Conservation (phyloP, 2,888 invertebrate genomes). For the Drosophila monieri region DNA sequence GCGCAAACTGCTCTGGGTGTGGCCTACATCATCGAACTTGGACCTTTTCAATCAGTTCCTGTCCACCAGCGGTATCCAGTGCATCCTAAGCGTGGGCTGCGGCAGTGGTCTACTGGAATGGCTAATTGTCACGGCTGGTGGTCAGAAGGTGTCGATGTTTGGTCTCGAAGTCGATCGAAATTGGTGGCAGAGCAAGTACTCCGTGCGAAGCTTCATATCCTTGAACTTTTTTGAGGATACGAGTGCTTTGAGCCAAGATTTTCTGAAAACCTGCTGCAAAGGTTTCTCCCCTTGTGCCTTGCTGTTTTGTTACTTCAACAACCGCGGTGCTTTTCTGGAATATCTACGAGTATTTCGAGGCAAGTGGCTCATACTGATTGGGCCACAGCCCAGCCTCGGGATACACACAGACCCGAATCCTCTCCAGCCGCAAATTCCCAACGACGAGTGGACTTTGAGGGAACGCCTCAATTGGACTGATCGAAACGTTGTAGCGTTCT, state of each 20-base stretch:
- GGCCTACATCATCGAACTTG: constrained; percentile 87
- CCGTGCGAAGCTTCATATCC: constrained; percentile 89
- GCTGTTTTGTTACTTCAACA: constrained; percentile 93
- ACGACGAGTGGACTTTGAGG: constrained; percentile 85
- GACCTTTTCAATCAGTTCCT: constrained; percentile 84
- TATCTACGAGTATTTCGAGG: constrained; percentile 88
- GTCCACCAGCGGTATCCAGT: constrained; percentile 83
- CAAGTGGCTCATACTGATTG: constrained; percentile 89
- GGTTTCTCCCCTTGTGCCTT: constrained; percentile 84
- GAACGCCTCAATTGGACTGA: constrained; percentile 86
- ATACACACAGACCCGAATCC: constrained; percentile 90
- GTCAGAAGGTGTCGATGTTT: constrained; percentile 57
- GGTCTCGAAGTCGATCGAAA: constrained; percentile 91
- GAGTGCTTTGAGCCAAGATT: constrained; percentile 51
- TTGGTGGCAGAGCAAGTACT: constrained; percentile 92
- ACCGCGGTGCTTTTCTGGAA: constrained; percentile 87
- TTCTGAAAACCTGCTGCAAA: constrained; percentile 84
- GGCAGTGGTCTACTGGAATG: constrained; percentile 93
- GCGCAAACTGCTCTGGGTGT: constrained; percentile 89
- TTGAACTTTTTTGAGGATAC: constrained; percentile 85
- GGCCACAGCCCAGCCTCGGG: constrained; percentile 87
- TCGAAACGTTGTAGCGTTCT: constrained; percentile 88
- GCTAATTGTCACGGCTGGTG: constrained; percentile 87
- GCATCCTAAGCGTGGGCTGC: constrained; percentile 90
- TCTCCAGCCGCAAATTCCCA: constrained; percentile 85